Evolutionary conservation across 2,888 invertebrate species (phyloP), one percentile per base, ranked within the genome.

Genomic region (Drosophila phalerata): DNA sequence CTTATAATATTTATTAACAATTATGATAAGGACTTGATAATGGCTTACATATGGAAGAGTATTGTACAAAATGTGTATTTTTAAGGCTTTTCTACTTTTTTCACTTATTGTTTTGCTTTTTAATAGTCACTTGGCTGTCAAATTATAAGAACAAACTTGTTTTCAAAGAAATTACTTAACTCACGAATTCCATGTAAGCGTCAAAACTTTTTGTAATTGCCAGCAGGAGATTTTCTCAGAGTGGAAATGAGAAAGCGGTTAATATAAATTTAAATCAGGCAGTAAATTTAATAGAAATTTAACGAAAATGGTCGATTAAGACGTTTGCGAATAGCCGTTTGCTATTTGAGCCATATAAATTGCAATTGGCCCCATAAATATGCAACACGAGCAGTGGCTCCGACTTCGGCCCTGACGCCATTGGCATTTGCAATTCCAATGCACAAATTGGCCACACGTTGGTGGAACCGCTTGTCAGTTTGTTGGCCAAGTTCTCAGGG

Each of bases 291-390:
- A 51, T 58, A 69, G 52, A 70, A 81, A 78, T 77, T 66, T 67
- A 60, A 64, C 60, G 47, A 66, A 48, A 64, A 67, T 61, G 55
- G 56, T 56, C 64, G 63, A 69, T 63, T 51, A 60, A 60, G 69
- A 55, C 58, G 45, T 66, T 70, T 56, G 55, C 64, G 73, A 70
- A 65, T 63, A 65, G 77, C 58, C 48, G n/a, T 56, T 57, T 49
- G 67, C 73, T 19, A 82, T 61, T 69, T 69, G 73, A 81, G 76
- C 56, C 68, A 64, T 67, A 81, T 84, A 74, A 84, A 88, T 88
- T 73, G 66, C 76, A 60, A 11, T 65, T 45, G 52, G 60, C 51
- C 61, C 85, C 73, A 85, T 88, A 86, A 89, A 89, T 84, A 84
- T 87, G 87, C 79, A 86, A 86, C 57, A 65, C 67, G 79, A 88